phyloP scores from a whole-genome alignment of 1,140 invertebrate genomes.

The Hylaeus anthracinus region DNA sequence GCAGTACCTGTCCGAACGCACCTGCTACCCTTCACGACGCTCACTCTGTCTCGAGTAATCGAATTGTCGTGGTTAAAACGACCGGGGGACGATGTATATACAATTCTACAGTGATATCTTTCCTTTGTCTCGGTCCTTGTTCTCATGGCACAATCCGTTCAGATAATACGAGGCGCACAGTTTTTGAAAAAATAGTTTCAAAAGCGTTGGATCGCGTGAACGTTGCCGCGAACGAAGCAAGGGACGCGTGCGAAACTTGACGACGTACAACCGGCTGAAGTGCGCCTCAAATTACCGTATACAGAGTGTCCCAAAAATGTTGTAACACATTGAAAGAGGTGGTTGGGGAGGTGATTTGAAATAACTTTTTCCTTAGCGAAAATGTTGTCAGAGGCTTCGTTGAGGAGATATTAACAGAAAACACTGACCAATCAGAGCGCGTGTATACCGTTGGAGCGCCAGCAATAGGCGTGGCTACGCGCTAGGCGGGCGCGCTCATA shows the following conservation, averaged over 20 bases:
- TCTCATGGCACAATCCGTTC: slow-evolving; percentile 5
- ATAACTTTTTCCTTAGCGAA: no score
- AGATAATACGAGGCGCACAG: slow-evolving; percentile 44
- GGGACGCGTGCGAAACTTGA: background rate
- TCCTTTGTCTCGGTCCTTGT: slow-evolving; percentile 23
- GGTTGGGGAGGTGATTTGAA: no score
- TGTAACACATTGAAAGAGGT: no score
- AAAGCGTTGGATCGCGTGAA: background rate
- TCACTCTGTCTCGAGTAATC: slow-evolving; percentile 25
- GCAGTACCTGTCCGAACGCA: no score
- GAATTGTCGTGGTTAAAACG: slow-evolving; percentile 38
- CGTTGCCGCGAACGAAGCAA: background rate
- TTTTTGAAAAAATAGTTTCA: background rate
- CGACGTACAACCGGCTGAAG: background rate
- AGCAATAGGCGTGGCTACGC: no score
- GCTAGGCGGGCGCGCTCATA: no score
- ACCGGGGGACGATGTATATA: slow-evolving; percentile 53
- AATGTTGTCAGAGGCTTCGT: no score
- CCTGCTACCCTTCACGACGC: slow-evolving; percentile 15
- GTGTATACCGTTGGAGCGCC: no score
- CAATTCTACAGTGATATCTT: slow-evolving; percentile 62
- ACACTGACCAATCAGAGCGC: no score
- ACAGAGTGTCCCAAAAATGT: no score
- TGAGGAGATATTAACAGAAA: no score
- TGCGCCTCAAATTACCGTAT: slow-evolving; percentile 17